Evolutionary conservation across 2,797 vertebrate species (phyloP), one percentile per base, ranked within the genome.

Genomic region (Dromococcyx pavoninus): DNA sequence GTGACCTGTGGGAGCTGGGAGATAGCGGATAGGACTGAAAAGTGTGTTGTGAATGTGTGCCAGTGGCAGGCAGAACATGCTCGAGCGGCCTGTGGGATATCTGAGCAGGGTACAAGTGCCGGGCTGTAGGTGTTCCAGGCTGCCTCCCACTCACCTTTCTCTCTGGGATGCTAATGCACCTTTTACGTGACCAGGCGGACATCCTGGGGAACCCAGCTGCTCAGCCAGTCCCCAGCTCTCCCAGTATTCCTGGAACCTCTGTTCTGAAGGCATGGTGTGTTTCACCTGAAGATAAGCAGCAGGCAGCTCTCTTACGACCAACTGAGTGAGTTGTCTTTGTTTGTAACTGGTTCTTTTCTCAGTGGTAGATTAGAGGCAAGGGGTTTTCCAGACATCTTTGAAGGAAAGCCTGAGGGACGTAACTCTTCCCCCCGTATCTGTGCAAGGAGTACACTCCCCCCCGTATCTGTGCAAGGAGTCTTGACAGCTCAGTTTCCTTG

Each of bases 201-300:
- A 91, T 97, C 64, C 97, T 98, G 22, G 95, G 96, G 69, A 98
- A 96, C 70, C 80, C 97, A 30, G 95, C 97, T 16, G 96, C 98
- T 65, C 98, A 98, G 9, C 98, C 98, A 1, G 97, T 99, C 13
- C 99, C 99, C 51, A 99, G 98, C 91, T 99, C 99, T 74, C 99
- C 99, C 93, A 98, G 98, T 88, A 97, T 99, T 4, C 97, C 98
- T 60, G 99, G 99, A 70, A 98, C 96, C 64, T 97, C 98, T 35
- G 96, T 97, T 12, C 35, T 97, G 86, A 99, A 99, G 97, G 98
- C 98, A 6, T 99, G 98, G 98, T 98, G 98, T 75, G 64, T 98
- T 4, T 98, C 98, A 67, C 92, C 98, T 7, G 99, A 99, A 64
- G 99, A 99, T 28, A 99, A 99, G 95, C 99, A 98, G 89, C 98